Evolutionary conservation across 53 echinoderm and acorn worm genomes (phyloP).

Genomic region (Echinometra lucunter): DNA sequence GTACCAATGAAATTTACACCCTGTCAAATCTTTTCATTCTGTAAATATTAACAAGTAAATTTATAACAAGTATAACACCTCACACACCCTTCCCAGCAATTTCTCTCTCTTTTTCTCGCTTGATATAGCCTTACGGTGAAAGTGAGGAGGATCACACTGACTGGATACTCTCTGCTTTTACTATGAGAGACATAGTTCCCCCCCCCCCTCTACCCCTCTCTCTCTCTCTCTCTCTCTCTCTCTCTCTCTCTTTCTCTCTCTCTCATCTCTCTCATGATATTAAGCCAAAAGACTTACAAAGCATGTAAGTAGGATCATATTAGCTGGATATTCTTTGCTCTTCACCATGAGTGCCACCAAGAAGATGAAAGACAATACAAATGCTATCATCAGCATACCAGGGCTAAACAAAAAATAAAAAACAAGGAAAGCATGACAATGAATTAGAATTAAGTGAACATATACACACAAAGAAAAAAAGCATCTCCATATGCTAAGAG

Average conservation of each 20-base stretch:
- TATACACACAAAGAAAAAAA: too few species aligned
- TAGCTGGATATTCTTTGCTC: conserved; percentile 83
- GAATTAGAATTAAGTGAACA: background rate
- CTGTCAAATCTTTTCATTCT: background rate
- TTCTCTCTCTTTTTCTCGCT: too few species aligned
- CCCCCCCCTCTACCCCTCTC: background rate
- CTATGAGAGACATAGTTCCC: conserved; percentile 30
- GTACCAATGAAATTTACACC: background rate
- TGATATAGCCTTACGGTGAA: too few species aligned
- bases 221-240: background rate
- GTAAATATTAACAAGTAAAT: too few species aligned
- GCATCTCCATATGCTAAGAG: too few species aligned
- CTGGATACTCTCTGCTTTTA: conserved; percentile 86
- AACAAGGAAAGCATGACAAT: background rate
- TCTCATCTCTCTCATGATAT: background rate
- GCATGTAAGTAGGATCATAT: conserved; percentile 87
- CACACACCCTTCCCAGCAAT: too few species aligned
- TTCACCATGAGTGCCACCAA: conserved; percentile 91
- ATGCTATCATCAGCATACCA: conserved; percentile 88
- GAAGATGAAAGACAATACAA: conserved; percentile 80
- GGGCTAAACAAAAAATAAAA: conserved; percentile 69
- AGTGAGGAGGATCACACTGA: conserved; percentile 84
- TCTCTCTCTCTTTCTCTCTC: background rate
- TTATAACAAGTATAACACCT: too few species aligned
- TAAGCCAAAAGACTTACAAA: conserved; percentile 82